These are phyloP conservation scores for Eulemur albifrons DNA, from an alignment of 2,797 vertebrate species.

Conservation along the genomic window DNA sequence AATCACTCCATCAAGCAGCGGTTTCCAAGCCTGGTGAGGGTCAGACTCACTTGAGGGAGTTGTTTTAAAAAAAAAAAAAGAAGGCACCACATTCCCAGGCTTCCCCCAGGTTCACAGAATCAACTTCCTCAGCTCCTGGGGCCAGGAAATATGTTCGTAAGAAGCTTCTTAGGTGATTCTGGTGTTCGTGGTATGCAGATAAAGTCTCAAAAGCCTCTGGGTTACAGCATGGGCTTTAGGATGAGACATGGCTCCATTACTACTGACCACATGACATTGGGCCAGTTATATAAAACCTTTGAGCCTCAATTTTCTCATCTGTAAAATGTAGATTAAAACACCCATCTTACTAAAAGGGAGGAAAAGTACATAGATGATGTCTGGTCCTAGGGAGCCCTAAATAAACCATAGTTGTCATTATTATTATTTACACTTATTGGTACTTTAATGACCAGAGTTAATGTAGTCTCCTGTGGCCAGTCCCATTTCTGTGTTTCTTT, in stretches of 20 bases:
- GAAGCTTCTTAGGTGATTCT: background rate
- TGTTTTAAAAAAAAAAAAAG: background rate
- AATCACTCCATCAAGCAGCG: background rate
- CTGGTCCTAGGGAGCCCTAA: background rate
- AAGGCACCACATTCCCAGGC: background rate
- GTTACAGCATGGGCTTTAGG: background rate
- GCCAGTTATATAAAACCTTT: background rate
- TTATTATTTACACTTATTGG: background rate
- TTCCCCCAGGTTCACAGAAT: background rate
- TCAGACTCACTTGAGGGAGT: background rate
- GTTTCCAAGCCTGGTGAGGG: background rate
- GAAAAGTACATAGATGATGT: background rate
- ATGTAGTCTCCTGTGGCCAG: accelerated
- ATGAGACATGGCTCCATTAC: background rate
- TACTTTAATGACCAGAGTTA: background rate
- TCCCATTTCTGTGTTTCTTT: background rate
- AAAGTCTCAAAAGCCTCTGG: background rate
- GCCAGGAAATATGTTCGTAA: background rate
- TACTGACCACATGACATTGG: too few relatives aligned
- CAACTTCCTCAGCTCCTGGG: background rate
- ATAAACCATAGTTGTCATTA: background rate
- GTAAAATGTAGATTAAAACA: background rate
- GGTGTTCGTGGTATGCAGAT: background rate
- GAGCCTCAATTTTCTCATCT: background rate
- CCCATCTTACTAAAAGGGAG: background rate